Evolutionary conservation across 37 sponge, comb jelly and placozoan genomes (phyloP).

Genomic region (Eunapius fragilis): DNA sequence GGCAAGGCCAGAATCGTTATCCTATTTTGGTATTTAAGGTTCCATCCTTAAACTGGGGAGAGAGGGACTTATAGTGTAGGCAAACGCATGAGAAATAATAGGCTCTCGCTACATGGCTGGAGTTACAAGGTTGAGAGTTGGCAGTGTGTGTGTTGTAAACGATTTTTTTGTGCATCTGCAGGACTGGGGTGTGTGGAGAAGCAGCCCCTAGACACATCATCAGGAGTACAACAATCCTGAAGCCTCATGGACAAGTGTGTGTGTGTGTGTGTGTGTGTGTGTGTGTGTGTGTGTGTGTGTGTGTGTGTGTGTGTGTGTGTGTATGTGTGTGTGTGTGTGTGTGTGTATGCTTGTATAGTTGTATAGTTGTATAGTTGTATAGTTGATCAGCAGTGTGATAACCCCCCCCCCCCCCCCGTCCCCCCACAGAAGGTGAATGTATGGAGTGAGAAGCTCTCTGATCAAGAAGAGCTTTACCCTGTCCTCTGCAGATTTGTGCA

Average conservation of each 20-base stretch:
- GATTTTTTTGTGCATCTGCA: constrained; percentile 9
- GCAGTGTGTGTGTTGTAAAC: background rate
- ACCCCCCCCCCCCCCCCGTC: no score
- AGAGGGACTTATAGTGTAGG: no score
- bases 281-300: background rate
- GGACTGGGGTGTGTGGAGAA: constrained; percentile 84
- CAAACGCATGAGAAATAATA: no score
- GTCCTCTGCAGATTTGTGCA: constrained; percentile 71
- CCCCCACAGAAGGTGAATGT: constrained; percentile 34
- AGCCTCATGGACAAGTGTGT: constrained; percentile 60
- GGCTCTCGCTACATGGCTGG: no score
- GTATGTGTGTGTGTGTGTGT: background rate
- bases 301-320: background rate
- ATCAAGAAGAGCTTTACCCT: constrained; percentile 63
- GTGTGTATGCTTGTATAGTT: background rate
- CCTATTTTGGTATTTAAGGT: no score
- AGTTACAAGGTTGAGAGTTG: no score
- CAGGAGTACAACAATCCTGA: constrained; percentile 58
- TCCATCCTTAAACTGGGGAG: no score
- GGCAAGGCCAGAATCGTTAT: no score
- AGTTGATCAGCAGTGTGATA: no score
- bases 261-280: background rate
- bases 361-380: background rate
- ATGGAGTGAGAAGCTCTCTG: constrained; percentile 63
- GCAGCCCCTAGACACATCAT: constrained; percentile 79